Base-by-base conservation (phyloP, 1,140 invertebrate species). In the Campodea augens region DNA sequence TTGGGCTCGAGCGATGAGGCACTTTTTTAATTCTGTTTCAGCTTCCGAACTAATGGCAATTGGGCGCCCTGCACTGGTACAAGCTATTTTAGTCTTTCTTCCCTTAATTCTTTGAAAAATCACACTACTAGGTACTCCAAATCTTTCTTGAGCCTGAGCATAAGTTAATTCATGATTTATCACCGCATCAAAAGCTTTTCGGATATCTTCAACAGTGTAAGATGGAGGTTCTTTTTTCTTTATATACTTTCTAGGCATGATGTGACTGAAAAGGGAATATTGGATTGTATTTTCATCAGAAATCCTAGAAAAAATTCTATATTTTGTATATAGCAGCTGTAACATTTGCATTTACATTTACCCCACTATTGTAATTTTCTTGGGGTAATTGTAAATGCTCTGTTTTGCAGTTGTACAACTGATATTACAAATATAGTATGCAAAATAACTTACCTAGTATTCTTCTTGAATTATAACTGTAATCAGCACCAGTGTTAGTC, bases 181-280 rank as follows among this genome's bases (percentile, higher is more conserved):
- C 19, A 44, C 22, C 15, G n/a, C 25, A 20, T 23, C 21, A 13
- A 44, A 23, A 38, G 43, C 43, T 19, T 37, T 10, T 5, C 38
- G 18, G 22, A 44, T 22, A 23, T 44, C 32, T 39, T 32, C 43
- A 10, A 18, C 18, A 39, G 18, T 12, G 43, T 38, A 37, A 19
- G 19, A n/a, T 32, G 43, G 12, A 19, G 43, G n/a, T n/a, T n/a
- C n/a, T 44, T 44, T 37, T 44, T 44, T 44, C 38, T 44, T 44
- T 19, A 44, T 18, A 38, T 44, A 44, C 19, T n/a, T 44, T 38
- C 43, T 38, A 18, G 43, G 24, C 43, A 44, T 44, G n/a, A n/a
- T n/a, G n/a, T n/a, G n/a, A n/a, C n/a, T n/a, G n/a, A n/a, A n/a
- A n/a, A n/a, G n/a, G n/a, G n/a, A n/a, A n/a, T n/a, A n/a, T n/a